A percentile compares a stretch with the other conserved stretches of the same genome.
phyloP scores from a whole-genome alignment of 2,888 invertebrate species.

The Ypsolopha scabrella region DNA sequence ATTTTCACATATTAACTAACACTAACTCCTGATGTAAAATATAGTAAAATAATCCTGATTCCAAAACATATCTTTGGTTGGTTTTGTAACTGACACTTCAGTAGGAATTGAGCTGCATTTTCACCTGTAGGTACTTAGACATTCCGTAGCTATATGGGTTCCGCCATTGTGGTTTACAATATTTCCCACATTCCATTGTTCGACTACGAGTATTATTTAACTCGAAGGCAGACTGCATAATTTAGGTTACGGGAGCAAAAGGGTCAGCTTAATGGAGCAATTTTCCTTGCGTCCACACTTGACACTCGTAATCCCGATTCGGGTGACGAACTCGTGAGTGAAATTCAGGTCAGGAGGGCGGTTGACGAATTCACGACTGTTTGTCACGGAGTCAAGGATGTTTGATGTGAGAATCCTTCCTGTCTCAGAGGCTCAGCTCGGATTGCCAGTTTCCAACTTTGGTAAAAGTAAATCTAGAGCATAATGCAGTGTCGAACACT shows the following conservation, averaged over 20 bases:
- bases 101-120: too few species aligned
- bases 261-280: background rate
- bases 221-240: background rate
- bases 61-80: too few species aligned
- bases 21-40: too few species aligned
- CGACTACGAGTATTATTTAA: background rate
- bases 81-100: too few species aligned
- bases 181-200: background rate
- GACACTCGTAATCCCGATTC: background rate
- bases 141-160: too few species aligned
- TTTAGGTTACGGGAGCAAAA: constrained; percentile 6
- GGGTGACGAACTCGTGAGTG: background rate
- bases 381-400: background rate
- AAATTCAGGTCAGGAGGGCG: constrained; percentile 1
- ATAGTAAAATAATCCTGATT: too few species aligned
- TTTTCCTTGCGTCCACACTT: constrained; percentile 4
- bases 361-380: background rate
- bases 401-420: background rate
- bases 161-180: too few species aligned
- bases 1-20: too few species aligned
- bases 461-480: background rate
- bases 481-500: too few species aligned
- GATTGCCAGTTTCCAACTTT: background rate
- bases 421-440: background rate
- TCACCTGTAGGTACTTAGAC: too few species aligned